Evolutionary conservation across 2,888 invertebrate genomes (phyloP).

Genomic region (Euproctis similis): DNA sequence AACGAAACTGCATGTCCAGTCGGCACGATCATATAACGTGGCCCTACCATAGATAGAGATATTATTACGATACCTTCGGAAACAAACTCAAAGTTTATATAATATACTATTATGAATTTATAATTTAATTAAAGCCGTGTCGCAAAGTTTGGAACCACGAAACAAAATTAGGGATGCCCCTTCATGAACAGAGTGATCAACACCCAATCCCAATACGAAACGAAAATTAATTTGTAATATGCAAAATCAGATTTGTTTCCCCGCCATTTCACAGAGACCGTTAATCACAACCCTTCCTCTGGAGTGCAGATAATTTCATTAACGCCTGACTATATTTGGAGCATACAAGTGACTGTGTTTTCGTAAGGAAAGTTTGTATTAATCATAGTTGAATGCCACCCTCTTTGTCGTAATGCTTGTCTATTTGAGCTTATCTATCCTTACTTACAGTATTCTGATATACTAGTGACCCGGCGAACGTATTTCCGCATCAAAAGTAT

Average conservation of each 20-base stretch:
- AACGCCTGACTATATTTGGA: constrained; percentile 32
- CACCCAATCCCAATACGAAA: constrained; percentile 18
- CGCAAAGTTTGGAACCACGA: too few relatives aligned
- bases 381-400: constrained; percentile 56
- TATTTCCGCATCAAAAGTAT: too few relatives aligned
- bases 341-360: constrained; percentile 26
- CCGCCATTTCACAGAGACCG: constrained; percentile 39
- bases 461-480: too few relatives aligned
- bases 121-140: too few relatives aligned
- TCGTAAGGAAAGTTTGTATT: constrained; percentile 41
- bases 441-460: too few relatives aligned
- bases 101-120: too few relatives aligned
- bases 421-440: too few relatives aligned
- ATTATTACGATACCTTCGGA: too few relatives aligned
- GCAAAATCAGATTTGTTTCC: constrained; percentile 44
- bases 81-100: too few relatives aligned
- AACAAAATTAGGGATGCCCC: neutral
- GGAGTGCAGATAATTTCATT: constrained; percentile 62
- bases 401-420: constrained; percentile 17
- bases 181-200: constrained; percentile 2
- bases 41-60: too few relatives aligned
- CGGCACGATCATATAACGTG: too few relatives aligned
- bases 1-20: too few relatives aligned
- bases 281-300: constrained; percentile 55
- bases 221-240: constrained; percentile 40